phyloP scores from a whole-genome alignment of 2,888 invertebrate species.

The Adela reaumurella region DNA sequence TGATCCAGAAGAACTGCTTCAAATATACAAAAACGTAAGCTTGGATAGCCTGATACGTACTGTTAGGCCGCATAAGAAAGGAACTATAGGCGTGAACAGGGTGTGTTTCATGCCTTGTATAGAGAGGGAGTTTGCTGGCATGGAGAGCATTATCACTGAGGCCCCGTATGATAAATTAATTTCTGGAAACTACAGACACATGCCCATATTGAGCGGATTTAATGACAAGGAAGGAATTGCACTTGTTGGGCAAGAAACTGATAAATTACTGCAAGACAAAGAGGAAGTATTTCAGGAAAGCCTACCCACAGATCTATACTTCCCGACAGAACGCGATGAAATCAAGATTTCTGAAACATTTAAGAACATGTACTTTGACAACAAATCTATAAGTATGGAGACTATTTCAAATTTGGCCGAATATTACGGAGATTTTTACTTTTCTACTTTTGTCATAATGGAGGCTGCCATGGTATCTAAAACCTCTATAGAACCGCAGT shows the following conservation, averaged over 20 bases:
- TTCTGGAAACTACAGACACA: neutral
- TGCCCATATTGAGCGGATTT: neutral
- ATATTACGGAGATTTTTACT: neutral
- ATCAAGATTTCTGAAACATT: neutral
- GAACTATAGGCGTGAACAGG: neutral
- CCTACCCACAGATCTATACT: neutral
- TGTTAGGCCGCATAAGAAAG: neutral
- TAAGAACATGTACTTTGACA: conserved; percentile 35
- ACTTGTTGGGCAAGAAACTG: neutral
- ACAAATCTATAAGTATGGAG: conserved; percentile 30
- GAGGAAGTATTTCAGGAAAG: conserved; percentile 1
- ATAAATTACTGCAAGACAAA: neutral
- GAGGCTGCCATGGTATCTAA: neutral
- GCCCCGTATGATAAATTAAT: neutral
- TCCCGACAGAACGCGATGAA: conserved; percentile 12
- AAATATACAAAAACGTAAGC: neutral
- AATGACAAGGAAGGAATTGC: neutral
- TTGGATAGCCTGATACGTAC: neutral
- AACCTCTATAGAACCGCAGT: neutral
- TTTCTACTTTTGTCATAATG: neutral
- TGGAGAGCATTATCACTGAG: neutral
- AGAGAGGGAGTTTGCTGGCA: neutral
- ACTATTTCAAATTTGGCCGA: conserved; percentile 21
- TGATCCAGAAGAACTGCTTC: neutral
- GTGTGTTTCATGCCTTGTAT: neutral